Evolutionary conservation across 2,888 invertebrate genomes (phyloP), one percentile per base, ranked within the genome.

Genomic region (Phania funesta): DNA sequence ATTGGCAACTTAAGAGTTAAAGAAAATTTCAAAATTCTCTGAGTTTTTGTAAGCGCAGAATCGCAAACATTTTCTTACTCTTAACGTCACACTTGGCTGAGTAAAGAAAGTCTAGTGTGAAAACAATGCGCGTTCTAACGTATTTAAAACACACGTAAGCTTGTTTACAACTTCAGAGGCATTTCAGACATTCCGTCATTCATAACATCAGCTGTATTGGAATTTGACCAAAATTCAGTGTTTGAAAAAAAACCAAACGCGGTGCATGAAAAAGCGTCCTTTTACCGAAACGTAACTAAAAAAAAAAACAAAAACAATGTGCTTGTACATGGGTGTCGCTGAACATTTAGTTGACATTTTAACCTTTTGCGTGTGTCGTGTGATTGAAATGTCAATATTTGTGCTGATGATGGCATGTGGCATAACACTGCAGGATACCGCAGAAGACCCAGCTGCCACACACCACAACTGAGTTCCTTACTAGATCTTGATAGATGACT

Each of bases 291-390:
- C 16, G 11, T 22, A 38, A 41, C 24, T 13, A 52, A 32, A 7
- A 26, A 65, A 26, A 26, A 20, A 54, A 11, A 35, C 7, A 35
- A 9, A 16, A 18, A 64, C 50, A 24, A 88, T 90, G 88, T 90
- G 90, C 74, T 80, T 89, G 71, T 89, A 89, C 58, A 86, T 89
- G 85, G 89, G 87, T 32, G 90, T 87, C 38, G 85, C 85, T 73
- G 87, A 87, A 65, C 84, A 88, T 67, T 84, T 89, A 73, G 84
- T 88, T 80, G 89, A 89, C 83, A 84, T 88, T 84, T 87, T 87
- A 64, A 88, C 87, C 67, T 89, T 86, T 80, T 88, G 88, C 79
- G 86, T 89, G 56, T 88, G 88, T 84, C 88, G 87, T 24, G 86
- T 88, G 74, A 58, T 89, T 84, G 89, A 90, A 85, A 79, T 87